Conservation (phyloP, 2,888 invertebrate genomes). For the Chrysina gloriosa region DNA sequence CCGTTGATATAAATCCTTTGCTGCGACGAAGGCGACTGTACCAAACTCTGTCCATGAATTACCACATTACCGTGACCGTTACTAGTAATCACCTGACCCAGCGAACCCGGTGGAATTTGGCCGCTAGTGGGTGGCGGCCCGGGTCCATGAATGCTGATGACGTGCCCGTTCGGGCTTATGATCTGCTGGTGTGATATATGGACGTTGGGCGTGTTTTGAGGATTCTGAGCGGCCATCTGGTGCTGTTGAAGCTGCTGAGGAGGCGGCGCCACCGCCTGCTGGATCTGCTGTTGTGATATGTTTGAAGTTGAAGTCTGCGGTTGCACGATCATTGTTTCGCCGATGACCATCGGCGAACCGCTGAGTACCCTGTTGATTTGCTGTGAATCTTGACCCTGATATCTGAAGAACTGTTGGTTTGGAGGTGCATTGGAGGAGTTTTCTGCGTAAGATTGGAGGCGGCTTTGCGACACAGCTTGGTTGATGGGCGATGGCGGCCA, state of each 20-base stretch:
- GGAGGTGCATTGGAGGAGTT: constrained; percentile 59
- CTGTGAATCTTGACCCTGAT: constrained; percentile 57
- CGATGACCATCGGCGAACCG: constrained; percentile 55
- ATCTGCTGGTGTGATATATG: constrained; percentile 62
- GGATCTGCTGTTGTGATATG: constrained; percentile 49
- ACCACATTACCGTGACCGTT: constrained; percentile 40
- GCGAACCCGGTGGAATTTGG: constrained; percentile 43
- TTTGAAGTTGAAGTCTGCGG: constrained; percentile 57
- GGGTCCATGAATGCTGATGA: constrained; percentile 70
- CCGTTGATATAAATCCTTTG: constrained; percentile 61
- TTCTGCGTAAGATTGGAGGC: constrained; percentile 52
- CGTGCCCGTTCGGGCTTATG: constrained; percentile 71
- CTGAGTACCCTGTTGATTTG: constrained; percentile 54
- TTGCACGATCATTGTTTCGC: constrained; percentile 59
- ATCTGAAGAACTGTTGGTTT: constrained; percentile 57
- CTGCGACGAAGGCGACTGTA: constrained; percentile 53
- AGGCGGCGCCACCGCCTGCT: constrained; percentile 43
- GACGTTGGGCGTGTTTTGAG: constrained; percentile 47
- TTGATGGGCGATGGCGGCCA: constrained; percentile 55
- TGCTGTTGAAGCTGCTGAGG: constrained; percentile 52
- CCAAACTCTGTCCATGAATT: constrained; percentile 43
- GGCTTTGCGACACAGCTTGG: constrained; percentile 51
- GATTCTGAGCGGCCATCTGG: constrained; percentile 44
- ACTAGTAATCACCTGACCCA: constrained; percentile 45
- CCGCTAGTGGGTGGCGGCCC: constrained; percentile 39